Evolutionary conservation across 1,140 invertebrate genomes (phyloP).

Genomic region (Achatina immaculata): DNA sequence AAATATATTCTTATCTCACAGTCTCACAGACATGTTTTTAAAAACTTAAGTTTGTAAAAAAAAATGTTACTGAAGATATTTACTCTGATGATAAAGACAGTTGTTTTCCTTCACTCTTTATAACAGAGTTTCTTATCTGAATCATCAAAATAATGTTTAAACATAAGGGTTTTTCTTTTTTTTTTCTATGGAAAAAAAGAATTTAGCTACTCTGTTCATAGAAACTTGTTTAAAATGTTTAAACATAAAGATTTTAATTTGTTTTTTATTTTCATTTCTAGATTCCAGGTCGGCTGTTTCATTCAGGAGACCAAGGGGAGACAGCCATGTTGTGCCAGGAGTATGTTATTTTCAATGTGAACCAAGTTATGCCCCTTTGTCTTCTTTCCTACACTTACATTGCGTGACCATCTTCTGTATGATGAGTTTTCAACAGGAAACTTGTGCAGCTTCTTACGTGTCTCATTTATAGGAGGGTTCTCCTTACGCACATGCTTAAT

Average conservation of each 20-base stretch:
- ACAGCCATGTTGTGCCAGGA: slow-evolving; percentile 57
- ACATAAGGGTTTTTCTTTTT: not conserved
- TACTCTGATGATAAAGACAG: no score
- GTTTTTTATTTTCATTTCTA: slow-evolving; percentile 34
- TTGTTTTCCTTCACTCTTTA: no score
- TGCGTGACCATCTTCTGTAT: not conserved
- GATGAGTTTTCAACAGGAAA: no score
- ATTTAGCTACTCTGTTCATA: not conserved
- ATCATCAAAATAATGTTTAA: not conserved
- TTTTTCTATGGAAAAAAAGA: not conserved
- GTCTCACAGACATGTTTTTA: no score
- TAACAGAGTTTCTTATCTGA: no score
- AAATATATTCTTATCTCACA: no score
- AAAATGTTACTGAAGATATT: no score
- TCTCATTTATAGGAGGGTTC: no score
- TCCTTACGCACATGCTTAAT: no score
- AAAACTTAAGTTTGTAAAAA: no score
- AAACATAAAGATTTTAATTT: not conserved
- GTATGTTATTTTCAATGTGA: slow-evolving; percentile 59
- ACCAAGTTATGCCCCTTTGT: slow-evolving; percentile 60
- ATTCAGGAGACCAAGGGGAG: slow-evolving; percentile 30
- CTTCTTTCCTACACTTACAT: slow-evolving; percentile 50
- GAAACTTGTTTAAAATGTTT: not conserved
- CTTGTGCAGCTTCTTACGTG: no score
- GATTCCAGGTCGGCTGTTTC: slow-evolving; percentile 60